Conservation (phyloP, 1,140 invertebrate species). For the Caenorhabditis inopinata region DNA sequence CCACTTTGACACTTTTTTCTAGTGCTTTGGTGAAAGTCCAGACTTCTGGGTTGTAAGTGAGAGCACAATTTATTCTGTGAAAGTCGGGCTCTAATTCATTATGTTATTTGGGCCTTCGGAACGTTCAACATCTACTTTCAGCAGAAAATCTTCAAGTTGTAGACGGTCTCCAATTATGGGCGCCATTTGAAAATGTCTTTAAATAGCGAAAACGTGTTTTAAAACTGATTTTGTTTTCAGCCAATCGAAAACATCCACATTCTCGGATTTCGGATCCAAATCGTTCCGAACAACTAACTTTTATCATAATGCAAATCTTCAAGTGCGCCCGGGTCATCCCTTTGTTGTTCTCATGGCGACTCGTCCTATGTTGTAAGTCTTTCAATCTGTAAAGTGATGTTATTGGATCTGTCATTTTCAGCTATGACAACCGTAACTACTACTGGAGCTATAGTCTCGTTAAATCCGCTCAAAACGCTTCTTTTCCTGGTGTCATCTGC, state of each 20-base stretch:
- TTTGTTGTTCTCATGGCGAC: neutral
- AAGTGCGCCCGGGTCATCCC: neutral
- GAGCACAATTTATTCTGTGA: too few species aligned
- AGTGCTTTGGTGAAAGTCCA: too few species aligned
- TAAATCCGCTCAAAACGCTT: neutral
- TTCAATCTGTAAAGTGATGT: too few species aligned
- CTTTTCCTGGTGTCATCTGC: neutral
- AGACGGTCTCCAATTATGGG: too few species aligned
- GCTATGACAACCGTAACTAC: conserved; percentile 6
- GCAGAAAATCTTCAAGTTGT: too few species aligned
- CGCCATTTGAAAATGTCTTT: too few species aligned
- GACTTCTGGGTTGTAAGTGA: too few species aligned
- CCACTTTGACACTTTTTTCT: too few species aligned
- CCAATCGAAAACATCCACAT: neutral
- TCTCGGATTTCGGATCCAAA: neutral
- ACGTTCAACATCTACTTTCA: too few species aligned
- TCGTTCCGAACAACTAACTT: neutral
- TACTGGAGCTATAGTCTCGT: conserved; percentile 6
- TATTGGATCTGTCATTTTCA: neutral
- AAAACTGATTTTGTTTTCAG: neutral
- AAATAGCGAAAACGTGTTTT: too few species aligned
- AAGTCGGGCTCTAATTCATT: too few species aligned
- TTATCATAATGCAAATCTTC: neutral
- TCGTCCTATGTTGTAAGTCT: neutral
- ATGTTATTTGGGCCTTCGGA: too few species aligned